Percentiles rank a stretch among this genome's conserved stretches.
Conservation (phyloP, 2,797 vertebrate species). For the Periophthalmus magnuspinnatus region DNA sequence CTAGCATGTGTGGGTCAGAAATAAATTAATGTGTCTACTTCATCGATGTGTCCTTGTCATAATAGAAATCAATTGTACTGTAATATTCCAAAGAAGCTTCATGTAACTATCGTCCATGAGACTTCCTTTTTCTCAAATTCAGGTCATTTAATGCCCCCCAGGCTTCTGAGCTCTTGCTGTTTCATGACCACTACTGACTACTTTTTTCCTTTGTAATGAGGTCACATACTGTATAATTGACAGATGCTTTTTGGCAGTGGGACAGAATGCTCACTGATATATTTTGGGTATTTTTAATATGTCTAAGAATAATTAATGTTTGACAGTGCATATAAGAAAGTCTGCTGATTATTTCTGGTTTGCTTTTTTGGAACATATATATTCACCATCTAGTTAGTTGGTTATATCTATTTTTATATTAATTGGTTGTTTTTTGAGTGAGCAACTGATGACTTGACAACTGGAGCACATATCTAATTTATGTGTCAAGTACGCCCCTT, state of each 20-base stretch:
- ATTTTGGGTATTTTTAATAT: neutral
- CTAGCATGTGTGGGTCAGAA: no score
- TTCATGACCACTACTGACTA: constrained; percentile 24
- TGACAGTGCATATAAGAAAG: neutral
- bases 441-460: neutral
- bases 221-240: constrained; percentile 34
- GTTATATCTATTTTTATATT: neutral
- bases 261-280: neutral
- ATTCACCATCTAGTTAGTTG: neutral
- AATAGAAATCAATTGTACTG: constrained; percentile 29
- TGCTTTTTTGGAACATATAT: neutral
- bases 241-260: constrained; percentile 34
- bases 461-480: neutral
- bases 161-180: constrained; percentile 46
- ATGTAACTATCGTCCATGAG: constrained; percentile 51
- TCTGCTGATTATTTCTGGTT: neutral
- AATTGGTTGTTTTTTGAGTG: neutral
- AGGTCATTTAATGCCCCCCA: constrained; percentile 58
- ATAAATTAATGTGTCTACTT: no score
- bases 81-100: constrained; percentile 51
- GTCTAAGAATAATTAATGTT: neutral
- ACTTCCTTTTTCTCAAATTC: constrained; percentile 45
- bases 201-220: constrained; percentile 42
- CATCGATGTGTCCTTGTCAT: no score
- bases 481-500: neutral